These are phyloP conservation scores for Conomelus anceps DNA, from an alignment of 2,888 invertebrate genomes.

Conservation along the genomic window DNA sequence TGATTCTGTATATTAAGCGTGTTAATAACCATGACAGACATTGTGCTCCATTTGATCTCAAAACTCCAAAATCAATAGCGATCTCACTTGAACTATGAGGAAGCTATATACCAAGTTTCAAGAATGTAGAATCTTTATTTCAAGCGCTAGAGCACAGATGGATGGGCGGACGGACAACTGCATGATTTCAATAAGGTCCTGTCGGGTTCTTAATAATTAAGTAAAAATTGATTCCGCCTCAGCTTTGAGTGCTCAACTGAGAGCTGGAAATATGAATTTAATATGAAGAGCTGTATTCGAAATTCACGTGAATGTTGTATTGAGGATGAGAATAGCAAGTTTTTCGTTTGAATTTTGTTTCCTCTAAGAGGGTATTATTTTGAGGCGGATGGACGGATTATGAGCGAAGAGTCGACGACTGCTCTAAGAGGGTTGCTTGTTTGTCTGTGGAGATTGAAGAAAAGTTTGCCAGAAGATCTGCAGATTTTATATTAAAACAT, in stretches of 20 bases:
- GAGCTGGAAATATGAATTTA: background rate
- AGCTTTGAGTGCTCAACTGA: background rate
- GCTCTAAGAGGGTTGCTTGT: no score
- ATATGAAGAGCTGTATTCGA: background rate
- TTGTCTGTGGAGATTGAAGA: background rate
- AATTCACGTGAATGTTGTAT: background rate
- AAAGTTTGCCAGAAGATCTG: background rate
- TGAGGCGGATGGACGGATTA: background rate
- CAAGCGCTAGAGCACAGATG: no score
- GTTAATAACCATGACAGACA: no score
- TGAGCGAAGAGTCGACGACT: background rate
- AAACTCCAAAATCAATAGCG: no score
- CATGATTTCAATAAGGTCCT: background rate
- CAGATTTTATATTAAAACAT: slow-evolving; percentile 6
- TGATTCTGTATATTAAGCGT: no score
- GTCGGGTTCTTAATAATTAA: no score
- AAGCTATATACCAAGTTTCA: no score
- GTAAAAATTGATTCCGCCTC: no score
- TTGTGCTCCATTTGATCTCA: no score
- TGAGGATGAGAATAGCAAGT: background rate
- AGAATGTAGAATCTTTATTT: no score
- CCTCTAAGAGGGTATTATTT: background rate
- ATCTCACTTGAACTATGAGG: no score
- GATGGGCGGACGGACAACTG: background rate
- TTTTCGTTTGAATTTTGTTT: background rate